Evolutionary conservation across 2,888 invertebrate species (phyloP).

Genomic region (Emmelina monodactyla): DNA sequence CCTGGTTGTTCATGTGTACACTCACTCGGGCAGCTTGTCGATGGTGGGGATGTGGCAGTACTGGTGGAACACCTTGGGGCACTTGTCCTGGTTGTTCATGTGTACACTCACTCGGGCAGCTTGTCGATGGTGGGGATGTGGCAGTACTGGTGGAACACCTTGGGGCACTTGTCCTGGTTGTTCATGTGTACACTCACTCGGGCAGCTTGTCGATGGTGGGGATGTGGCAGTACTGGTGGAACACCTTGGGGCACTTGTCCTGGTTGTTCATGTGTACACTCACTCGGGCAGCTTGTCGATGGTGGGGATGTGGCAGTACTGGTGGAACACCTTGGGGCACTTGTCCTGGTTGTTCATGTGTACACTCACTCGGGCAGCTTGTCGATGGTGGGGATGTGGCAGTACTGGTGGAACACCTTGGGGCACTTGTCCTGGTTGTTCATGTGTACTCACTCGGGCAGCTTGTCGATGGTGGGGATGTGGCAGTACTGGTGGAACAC

Average conservation of each 20-base stretch:
- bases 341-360: not conserved
- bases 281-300: not conserved
- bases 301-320: not conserved
- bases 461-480: slow-evolving; percentile 59
- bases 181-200: not conserved
- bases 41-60: not conserved
- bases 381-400: not conserved
- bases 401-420: not conserved
- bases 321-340: not conserved
- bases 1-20: not conserved
- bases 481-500: not conserved
- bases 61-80: not conserved
- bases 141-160: not conserved
- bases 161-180: not conserved
- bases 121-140: not conserved
- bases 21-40: not conserved
- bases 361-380: not conserved
- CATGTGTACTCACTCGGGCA: not conserved
- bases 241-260: slow-evolving; percentile 78
- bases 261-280: not conserved
- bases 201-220: slow-evolving; percentile 72
- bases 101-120: not conserved
- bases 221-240: slow-evolving; percentile 89
- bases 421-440: not conserved
- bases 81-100: not conserved